These are phyloP conservation scores for Coryphaenoides rupestris DNA, from an alignment of 2,113 vertebrate species.

Conservation along the genomic window DNA sequence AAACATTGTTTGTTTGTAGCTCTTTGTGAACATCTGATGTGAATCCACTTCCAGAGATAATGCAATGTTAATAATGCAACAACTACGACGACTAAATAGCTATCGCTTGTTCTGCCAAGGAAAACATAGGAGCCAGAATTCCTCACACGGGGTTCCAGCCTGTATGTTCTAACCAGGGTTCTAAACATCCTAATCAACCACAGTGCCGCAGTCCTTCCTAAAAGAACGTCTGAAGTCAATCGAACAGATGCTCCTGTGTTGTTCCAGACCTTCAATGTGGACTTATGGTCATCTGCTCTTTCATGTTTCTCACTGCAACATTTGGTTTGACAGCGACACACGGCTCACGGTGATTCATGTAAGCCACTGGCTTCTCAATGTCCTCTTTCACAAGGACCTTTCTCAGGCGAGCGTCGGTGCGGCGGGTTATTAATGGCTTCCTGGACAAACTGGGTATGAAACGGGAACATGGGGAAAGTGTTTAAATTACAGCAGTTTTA, in stretches of 20 bases:
- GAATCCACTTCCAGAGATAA: too few species aligned
- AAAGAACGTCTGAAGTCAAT: conserved; percentile 5
- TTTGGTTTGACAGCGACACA: conserved; percentile 52
- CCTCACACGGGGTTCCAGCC: too few species aligned
- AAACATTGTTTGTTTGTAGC: too few species aligned
- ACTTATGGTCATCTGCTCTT: conserved; percentile 42
- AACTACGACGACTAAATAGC: too few species aligned
- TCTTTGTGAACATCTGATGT: too few species aligned
- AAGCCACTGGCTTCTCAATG: conserved; percentile 47
- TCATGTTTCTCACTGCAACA: conserved; percentile 44
- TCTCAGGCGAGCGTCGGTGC: conserved; percentile 52
- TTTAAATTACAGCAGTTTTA: conserved; percentile 15
- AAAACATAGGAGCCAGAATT: too few species aligned
- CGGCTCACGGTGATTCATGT: conserved; percentile 55
- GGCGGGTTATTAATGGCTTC: conserved; percentile 47
- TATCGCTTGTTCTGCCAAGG: too few species aligned
- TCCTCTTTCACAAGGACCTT: conserved; percentile 47
- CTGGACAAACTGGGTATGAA: conserved; percentile 32
- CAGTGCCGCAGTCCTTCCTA: too few species aligned
- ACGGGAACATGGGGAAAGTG: conserved; percentile 33
- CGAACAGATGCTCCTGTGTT: conserved; percentile 13
- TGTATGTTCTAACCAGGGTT: not conserved
- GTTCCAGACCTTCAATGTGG: conserved; percentile 19
- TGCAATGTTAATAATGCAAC: too few species aligned
- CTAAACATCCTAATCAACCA: too few species aligned